Evolutionary conservation across 2,888 invertebrate species (phyloP), one percentile per base, ranked within the genome.

Genomic region (Polylopha cassiicola): DNA sequence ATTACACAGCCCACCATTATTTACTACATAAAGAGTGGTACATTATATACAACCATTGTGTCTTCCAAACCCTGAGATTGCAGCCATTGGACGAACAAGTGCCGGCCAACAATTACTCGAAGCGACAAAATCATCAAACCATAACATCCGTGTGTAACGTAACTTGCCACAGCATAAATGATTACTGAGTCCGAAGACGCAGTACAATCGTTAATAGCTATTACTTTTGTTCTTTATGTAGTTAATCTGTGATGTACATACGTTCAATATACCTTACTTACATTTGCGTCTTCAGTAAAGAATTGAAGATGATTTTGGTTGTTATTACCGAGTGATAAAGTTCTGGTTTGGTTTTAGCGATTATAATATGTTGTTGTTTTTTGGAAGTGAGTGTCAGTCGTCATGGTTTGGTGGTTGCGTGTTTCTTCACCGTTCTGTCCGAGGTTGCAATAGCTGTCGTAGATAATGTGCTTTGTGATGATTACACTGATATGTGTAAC

Each of bases 361-460:
- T 37, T 39, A 37, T 21, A 50, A 47, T 49, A 36, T 34, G 23
- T 55, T 56, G 38, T 55, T 58, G 59, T 55, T 48, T 55, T 39
- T 55, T 53, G 9, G 41, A 30, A 41, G 65, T 63, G 52, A 71
- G 74, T 75, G 76, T 73, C 73, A 69, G 73, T 55, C 70, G 81
- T 76, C 71, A 79, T 65, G 80, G 72, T 73, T 64, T 62, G 72
- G 58, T 63, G 60, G 50, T 43, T 45, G 37, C 56, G 51, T 54
- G 64, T 79, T 79, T 72, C 79, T 68, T 68, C 80, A 81, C 63
- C 53, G 59, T 53, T 57, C 59, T 43, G 50, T 58, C 58, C 55
- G 67, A 65, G 66, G 75, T 79, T 79, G 80, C 78, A 69, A 76
- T 68, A 74, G 74, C 69, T 77, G 76, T 75, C 74, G 75, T 67